Evolutionary conservation across 2,113 vertebrate species (phyloP), one percentile per base, ranked within the genome.

Genomic region (Mystacornis crossleyi): DNA sequence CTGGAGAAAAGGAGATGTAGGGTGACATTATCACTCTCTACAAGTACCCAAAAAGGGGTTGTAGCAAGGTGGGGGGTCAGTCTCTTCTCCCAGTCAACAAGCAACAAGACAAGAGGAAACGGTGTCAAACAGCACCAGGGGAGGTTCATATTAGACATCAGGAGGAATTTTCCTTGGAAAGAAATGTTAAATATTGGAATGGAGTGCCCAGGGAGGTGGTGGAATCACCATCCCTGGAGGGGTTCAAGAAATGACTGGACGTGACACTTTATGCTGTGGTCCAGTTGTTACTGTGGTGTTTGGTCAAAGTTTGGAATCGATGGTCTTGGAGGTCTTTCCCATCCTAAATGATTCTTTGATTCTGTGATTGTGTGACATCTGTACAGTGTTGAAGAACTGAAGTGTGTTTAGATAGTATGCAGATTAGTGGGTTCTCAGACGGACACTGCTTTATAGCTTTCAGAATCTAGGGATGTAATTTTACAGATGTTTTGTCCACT

Each of bases 41-140:
- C 29, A 87, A n/a, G 16, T 48, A 25, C n/a, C 40, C 47, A 17
- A 34, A 71, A 71, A 20, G 13, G 25, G 5, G 4, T 29, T 70
- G 18, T n/a, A 62, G 24, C 14, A 24, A 80, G 23, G 13, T 62
- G 10, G 7, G 33, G 7, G 7, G 7, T 31, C 0, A 0, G 3
- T 14, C 10, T 34, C 57, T 47, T 70, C 29, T 80, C 57, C 29
- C 24, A 48, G 48, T 6, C 10, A 48, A 25, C 28, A 14, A 61
- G 26, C 1, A 58, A 40, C 10, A n/a, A 5, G 16, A 47, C 18
- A 14, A 64, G 25, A 48, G 25, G 19, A 71, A 38, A 40, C 0
- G 0, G 8, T 40, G 13, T 17, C 18, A n/a, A 61, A 38, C 15
- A 29, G 15, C 9, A 24, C 19, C 24, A 40, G 24, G 13, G 45